These are phyloP conservation scores for Vespertilio murinus DNA, from an alignment of 2,797 vertebrate species.

Conservation along the genomic window DNA sequence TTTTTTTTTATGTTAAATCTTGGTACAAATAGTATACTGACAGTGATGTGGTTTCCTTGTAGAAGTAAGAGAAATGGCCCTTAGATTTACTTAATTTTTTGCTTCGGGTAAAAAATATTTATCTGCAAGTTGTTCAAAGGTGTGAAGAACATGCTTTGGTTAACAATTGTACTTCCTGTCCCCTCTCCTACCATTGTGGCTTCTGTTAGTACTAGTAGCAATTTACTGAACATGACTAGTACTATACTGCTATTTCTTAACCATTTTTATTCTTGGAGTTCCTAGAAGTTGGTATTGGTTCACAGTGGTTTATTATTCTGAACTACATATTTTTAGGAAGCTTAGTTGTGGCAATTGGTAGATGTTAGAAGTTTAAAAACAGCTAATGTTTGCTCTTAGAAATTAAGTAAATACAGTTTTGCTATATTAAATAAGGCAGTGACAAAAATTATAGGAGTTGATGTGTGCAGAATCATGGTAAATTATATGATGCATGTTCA, in stretches of 20 bases:
- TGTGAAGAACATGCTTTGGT: neutral
- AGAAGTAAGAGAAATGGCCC: neutral
- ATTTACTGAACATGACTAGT: neutral
- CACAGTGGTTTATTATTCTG: neutral
- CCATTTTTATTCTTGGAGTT: neutral
- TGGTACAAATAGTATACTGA: neutral
- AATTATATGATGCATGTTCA: neutral
- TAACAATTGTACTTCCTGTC: neutral
- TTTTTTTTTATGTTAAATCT: slow-evolving; percentile 33
- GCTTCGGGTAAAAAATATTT: slow-evolving; percentile 32
- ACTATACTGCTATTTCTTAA: slow-evolving; percentile 33
- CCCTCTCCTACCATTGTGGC: no score
- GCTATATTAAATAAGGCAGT: slow-evolving; percentile 31
- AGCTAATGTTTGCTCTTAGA: slow-evolving; percentile 15
- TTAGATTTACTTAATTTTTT: slow-evolving; percentile 36
- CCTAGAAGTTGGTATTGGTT: slow-evolving; percentile 28
- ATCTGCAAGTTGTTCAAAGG: neutral
- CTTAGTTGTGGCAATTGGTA: neutral
- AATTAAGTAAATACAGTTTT: slow-evolving; percentile 1
- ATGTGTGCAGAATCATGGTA: neutral
- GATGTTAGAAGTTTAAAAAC: slow-evolving; percentile 36
- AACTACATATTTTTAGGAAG: slow-evolving; percentile 13
- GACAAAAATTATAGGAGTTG: neutral
- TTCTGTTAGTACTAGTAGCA: neutral
- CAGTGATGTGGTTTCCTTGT: slow-evolving; percentile 4